phyloP scores from a whole-genome alignment of 2,888 invertebrate species.

The Embidobia sp. region DNA sequence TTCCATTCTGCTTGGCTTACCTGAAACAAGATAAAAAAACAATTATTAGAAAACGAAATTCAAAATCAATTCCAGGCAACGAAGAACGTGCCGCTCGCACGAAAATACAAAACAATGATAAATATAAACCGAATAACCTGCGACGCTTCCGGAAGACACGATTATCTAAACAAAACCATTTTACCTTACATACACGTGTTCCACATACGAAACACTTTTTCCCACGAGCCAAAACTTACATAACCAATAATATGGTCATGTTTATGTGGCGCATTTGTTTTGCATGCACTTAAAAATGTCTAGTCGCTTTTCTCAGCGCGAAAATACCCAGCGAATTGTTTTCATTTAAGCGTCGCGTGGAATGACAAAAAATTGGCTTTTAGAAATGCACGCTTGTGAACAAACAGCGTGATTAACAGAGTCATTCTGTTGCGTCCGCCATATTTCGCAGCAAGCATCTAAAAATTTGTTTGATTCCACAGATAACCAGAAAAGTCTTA shows the following conservation, averaged over 20 bases:
- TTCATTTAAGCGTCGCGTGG: conserved; percentile 9
- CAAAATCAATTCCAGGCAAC: conserved; percentile 30
- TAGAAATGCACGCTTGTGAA: no score
- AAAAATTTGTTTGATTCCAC: conserved; percentile 46
- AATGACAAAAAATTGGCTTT: no score
- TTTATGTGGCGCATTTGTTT: conserved; percentile 25
- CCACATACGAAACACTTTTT: conserved; percentile 24
- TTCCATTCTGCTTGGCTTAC: conserved; percentile 23
- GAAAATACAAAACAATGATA: not conserved
- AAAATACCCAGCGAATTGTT: not conserved
- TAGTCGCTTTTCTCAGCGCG: not conserved
- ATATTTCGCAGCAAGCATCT: not conserved
- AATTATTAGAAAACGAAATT: conserved; percentile 18
- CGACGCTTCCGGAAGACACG: conserved; percentile 37
- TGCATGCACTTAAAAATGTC: conserved; percentile 6
- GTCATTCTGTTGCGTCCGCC: not conserved
- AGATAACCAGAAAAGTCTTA: conserved; percentile 35
- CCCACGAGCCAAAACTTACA: conserved; percentile 40
- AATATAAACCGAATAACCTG: conserved; percentile 22
- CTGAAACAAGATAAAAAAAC: conserved; percentile 33
- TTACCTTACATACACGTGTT: conserved; percentile 13
- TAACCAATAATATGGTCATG: conserved; percentile 44
- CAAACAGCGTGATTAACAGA: conserved; percentile 23
- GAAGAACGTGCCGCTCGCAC: conserved; percentile 5
- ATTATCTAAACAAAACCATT: conserved; percentile 50